phyloP scores from a whole-genome alignment of 2,113 vertebrate species.

The Alaudala cheleensis region DNA sequence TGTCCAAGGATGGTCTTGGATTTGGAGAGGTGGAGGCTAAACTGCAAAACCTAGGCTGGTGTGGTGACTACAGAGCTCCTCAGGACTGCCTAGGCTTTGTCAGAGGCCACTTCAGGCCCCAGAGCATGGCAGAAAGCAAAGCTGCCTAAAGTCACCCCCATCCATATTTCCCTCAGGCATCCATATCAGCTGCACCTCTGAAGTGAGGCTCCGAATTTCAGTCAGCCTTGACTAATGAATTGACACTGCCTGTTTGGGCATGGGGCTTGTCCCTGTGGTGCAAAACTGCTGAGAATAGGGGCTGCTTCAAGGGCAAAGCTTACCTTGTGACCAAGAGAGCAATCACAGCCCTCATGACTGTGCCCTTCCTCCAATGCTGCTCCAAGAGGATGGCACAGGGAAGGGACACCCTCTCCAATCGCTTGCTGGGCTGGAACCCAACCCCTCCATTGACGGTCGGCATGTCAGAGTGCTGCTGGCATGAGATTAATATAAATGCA shows the following conservation, averaged over 20 bases:
- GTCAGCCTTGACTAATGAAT: background rate
- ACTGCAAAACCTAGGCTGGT: background rate
- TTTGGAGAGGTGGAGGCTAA: background rate
- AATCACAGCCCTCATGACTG: background rate
- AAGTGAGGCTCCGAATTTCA: fast-evolving
- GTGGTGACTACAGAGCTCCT: background rate
- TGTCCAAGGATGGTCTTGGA: background rate
- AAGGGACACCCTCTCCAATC: background rate
- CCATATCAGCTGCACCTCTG: background rate
- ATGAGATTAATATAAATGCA: background rate
- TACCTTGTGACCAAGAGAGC: background rate
- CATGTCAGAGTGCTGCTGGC: background rate
- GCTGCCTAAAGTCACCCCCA: background rate
- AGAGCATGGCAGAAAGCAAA: background rate
- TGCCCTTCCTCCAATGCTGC: background rate
- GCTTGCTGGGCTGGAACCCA: background rate
- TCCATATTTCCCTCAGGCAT: background rate
- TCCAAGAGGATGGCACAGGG: background rate
- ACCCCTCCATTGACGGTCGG: fast-evolving
- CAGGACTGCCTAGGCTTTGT: background rate
- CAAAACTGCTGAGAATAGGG: background rate
- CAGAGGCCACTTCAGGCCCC: background rate
- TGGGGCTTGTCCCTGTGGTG: background rate
- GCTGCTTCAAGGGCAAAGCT: background rate
- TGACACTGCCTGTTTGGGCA: background rate